Conservation (phyloP, 2,888 invertebrate species). For the Idaea dimidiata region DNA sequence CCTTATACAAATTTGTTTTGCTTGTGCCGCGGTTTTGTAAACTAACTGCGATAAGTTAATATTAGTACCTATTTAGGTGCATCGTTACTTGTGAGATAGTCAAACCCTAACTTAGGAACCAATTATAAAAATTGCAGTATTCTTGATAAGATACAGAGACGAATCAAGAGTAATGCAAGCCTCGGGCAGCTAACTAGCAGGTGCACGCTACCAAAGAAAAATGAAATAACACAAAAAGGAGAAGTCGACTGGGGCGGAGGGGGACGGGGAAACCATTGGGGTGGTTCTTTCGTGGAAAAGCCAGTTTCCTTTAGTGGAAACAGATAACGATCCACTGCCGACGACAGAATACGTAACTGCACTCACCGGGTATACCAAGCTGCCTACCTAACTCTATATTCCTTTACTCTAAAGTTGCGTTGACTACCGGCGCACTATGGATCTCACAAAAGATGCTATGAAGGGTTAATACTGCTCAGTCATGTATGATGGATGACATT, state of each 20-base stretch:
- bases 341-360: slow-evolving; percentile 79
- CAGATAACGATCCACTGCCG: slow-evolving; percentile 80
- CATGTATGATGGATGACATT: slow-evolving; percentile 23
- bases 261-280: slow-evolving; percentile 59
- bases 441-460: slow-evolving; percentile 59
- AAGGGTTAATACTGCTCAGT: slow-evolving; percentile 50
- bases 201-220: slow-evolving; percentile 76
- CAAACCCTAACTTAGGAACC: too few relatives aligned
- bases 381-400: slow-evolving; percentile 15
- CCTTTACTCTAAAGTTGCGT: slow-evolving; percentile 54
- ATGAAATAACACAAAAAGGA: slow-evolving; percentile 78
- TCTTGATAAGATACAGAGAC: slow-evolving; percentile 43
- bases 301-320: slow-evolving; percentile 80
- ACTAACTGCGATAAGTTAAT: too few relatives aligned
- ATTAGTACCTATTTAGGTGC: too few relatives aligned
- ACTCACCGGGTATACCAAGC: slow-evolving; percentile 56
- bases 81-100: too few relatives aligned
- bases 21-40: too few relatives aligned
- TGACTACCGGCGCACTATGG: slow-evolving; percentile 51
- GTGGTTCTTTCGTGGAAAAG: slow-evolving; percentile 76
- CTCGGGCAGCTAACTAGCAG: slow-evolving; percentile 74
- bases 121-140: slow-evolving; percentile 17
- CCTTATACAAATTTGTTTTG: neutral
- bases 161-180: slow-evolving; percentile 59
- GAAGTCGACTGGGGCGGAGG: slow-evolving; percentile 57